Evolutionary conservation across 2,888 invertebrate species (phyloP).

Genomic region (Criorhina ranunculi): DNA sequence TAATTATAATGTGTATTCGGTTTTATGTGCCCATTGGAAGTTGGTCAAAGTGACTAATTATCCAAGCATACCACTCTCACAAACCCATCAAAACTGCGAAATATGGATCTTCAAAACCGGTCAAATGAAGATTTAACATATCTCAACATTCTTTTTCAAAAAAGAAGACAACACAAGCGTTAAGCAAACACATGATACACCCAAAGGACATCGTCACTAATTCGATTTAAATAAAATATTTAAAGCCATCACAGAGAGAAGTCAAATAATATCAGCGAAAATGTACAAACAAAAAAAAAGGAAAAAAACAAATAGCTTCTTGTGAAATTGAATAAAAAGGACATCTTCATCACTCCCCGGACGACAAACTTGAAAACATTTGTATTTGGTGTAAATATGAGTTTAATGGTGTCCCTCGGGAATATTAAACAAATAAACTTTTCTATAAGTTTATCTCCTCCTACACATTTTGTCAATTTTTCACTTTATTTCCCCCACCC

Average conservation of each 20-base stretch:
- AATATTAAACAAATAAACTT: conserved; percentile 52
- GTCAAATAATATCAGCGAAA: conserved; percentile 45
- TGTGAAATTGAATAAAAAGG: conserved; percentile 68
- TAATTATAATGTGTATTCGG: too few relatives aligned
- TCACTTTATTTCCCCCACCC: conserved; percentile 45
- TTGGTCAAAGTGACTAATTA: too few relatives aligned
- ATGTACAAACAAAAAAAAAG: conserved; percentile 8
- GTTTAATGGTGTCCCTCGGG: conserved; percentile 77
- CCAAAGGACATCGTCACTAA: conserved; percentile 52
- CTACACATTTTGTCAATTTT: conserved; percentile 56
- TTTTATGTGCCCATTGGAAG: too few relatives aligned
- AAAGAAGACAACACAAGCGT: too few relatives aligned
- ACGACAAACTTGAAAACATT: conserved; percentile 55
- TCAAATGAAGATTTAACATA: too few relatives aligned
- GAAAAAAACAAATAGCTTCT: conserved; percentile 18
- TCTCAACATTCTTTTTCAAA: too few relatives aligned
- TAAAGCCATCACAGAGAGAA: conserved; percentile 38
- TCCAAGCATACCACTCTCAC: too few relatives aligned
- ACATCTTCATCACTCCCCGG: conserved; percentile 47
- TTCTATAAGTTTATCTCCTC: conserved; percentile 5
- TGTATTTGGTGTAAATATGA: conserved; percentile 77
- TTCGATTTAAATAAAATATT: conserved; percentile 71
- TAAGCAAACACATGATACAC: conserved; percentile 18
- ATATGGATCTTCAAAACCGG: too few relatives aligned
- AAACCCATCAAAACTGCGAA: too few relatives aligned